Base-by-base conservation (phyloP, 1,140 invertebrate species). In the Ceratitis capitata region DNA sequence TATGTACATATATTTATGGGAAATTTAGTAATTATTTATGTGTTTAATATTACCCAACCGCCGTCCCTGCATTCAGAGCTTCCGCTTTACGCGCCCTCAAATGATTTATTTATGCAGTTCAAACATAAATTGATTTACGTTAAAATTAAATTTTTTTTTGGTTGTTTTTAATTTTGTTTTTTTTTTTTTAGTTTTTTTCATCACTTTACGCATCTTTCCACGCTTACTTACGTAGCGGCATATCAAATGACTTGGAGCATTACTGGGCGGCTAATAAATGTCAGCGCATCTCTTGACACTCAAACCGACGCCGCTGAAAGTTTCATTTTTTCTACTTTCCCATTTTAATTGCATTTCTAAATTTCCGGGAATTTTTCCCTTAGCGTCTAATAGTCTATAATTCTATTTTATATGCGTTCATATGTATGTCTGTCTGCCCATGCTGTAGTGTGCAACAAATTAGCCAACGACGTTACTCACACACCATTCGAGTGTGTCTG, bases 91-190 rank as follows among this genome's bases (percentile, higher is more conserved):
- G 12, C n/a, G 14, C n/a, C 42, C n/a, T 78, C 69, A 78, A 45
- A 78, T 78, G 69, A 78, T 78, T 78, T 78, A 78, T 45, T 35
- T 10, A 42, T 16, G n/a, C n/a, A 78, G 45, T 45, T 78, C 39
- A 78, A 0, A 45, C 39, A 45, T 78, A 78, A 78, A 78, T 78
- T 47, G 10, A 19, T 35, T 69, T n/a, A 23, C 19, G 7, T n/a
- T 69, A 16, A 19, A 19, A 19, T 53, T 47, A n/a, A n/a, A 26
- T 4, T 56, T 56, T 61, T 7, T 19, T 9, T 56, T 56, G 14
- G n/a, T 47, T 47, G n/a, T 19, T 39, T 35, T 69, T n/a, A 23
- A 56, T 23, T n/a, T 69, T 32, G 51, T 53, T 53, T 53, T 47
- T 47, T 0, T 47, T 47, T 47, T 47, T 47, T 14, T 47, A 9